A percentile compares a stretch with the other conserved stretches of the same genome.
Evolutionary conservation across 2,888 invertebrate species (phyloP).

Genomic region (Urechis unicinctus): DNA sequence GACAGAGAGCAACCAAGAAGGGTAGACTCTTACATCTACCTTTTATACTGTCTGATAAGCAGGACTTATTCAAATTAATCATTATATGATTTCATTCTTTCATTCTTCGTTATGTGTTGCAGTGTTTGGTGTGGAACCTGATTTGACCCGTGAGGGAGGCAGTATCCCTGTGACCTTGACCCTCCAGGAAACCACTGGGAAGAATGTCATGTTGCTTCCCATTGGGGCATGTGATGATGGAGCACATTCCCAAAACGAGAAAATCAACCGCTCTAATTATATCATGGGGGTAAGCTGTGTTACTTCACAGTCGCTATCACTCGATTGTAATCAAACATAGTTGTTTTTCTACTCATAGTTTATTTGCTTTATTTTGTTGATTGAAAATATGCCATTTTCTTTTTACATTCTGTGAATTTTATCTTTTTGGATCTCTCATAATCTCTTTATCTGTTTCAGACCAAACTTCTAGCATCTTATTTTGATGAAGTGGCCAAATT

Average conservation of each 20-base stretch:
- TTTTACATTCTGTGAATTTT: too few relatives aligned
- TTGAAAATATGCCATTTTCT: too few relatives aligned
- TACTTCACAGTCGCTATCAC: background rate
- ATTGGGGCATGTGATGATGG: slow-evolving; percentile 95
- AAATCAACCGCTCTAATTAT: slow-evolving; percentile 85
- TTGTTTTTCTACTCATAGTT: too few relatives aligned
- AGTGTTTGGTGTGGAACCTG: slow-evolving; percentile 85
- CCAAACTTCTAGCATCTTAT: slow-evolving; percentile 85
- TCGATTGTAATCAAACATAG: background rate
- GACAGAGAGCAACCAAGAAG: slow-evolving; percentile 54
- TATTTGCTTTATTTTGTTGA: too few relatives aligned
- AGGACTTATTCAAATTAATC: too few relatives aligned
- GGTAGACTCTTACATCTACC: slow-evolving; percentile 40
- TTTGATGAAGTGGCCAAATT: slow-evolving; percentile 60
- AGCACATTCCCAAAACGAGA: slow-evolving; percentile 98
- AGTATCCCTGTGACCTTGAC: slow-evolving; percentile 95
- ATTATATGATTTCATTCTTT: too few relatives aligned
- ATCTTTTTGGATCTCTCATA: too few relatives aligned
- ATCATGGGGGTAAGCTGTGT: slow-evolving; percentile 68
- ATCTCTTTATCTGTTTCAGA: slow-evolving; percentile 59
- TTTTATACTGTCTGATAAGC: too few relatives aligned
- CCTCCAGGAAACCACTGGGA: slow-evolving; percentile 77
- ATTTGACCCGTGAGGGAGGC: slow-evolving; percentile 93
- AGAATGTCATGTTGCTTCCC: slow-evolving; percentile 88
- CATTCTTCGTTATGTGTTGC: background rate